phyloP scores from a whole-genome alignment of 2,888 invertebrate species.

The Achlya flavicornis region DNA sequence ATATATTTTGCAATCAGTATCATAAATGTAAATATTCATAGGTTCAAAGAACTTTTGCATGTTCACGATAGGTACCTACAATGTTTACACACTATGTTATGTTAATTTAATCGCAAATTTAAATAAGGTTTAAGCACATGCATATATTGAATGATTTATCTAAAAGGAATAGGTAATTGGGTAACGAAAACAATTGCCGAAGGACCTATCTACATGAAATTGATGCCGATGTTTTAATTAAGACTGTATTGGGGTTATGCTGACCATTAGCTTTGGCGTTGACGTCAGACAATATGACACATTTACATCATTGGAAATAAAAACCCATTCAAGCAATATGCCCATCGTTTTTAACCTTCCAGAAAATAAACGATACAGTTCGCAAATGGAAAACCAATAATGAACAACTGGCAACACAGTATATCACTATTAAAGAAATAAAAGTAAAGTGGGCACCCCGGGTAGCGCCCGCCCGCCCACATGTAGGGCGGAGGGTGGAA shows the following conservation, averaged over 20 bases:
- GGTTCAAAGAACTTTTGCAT: neutral
- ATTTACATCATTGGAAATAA: too few relatives aligned
- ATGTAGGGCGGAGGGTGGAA: slow-evolving; percentile 30
- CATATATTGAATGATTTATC: too few relatives aligned
- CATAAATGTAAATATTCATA: neutral
- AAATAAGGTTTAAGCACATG: neutral
- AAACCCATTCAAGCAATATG: neutral
- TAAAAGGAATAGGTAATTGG: too few relatives aligned
- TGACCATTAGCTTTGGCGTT: neutral
- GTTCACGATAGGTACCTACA: neutral
- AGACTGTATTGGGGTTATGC: neutral
- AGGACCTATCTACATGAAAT: too few relatives aligned
- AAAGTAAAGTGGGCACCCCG: slow-evolving; percentile 32
- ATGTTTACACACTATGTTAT: neutral
- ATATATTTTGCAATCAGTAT: neutral
- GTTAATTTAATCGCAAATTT: neutral
- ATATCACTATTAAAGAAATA: slow-evolving; percentile 40
- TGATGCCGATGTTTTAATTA: neutral
- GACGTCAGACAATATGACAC: neutral
- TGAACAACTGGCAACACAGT: slow-evolving; percentile 35
- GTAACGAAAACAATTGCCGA: too few relatives aligned
- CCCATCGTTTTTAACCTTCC: neutral
- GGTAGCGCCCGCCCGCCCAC: slow-evolving; percentile 45
- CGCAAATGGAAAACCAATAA: neutral
- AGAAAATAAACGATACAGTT: neutral